Conservation (phyloP, 2,888 invertebrate genomes). For the Arrhopalites spinosus region DNA sequence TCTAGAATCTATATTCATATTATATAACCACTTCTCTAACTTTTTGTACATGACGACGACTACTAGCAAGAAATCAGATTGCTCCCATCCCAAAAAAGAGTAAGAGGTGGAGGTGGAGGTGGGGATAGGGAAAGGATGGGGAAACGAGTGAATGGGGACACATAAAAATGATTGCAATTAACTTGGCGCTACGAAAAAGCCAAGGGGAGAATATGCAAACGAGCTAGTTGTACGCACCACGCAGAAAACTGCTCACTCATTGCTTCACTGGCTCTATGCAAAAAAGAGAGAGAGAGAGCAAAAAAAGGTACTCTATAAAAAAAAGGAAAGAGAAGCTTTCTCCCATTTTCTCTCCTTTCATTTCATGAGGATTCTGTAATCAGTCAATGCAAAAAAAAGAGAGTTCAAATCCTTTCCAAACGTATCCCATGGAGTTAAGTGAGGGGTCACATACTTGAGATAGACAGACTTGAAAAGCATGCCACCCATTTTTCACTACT, state of each 20-base stretch:
- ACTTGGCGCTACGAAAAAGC: conserved; percentile 27
- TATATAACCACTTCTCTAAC: background rate
- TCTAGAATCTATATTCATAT: background rate
- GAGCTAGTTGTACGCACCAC: background rate
- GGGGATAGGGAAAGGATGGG: conserved; percentile 33
- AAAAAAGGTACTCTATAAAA: too few species aligned
- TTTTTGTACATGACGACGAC: background rate
- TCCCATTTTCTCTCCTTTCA: background rate
- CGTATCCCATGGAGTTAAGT: conserved; percentile 14
- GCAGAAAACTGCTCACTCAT: background rate
- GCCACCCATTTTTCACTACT: conserved; percentile 37
- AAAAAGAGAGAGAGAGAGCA: conserved; percentile 2
- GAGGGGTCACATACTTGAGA: conserved; percentile 18
- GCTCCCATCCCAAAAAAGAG: conserved; percentile 9
- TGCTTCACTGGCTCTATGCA: background rate
- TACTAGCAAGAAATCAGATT: conserved; percentile 16
- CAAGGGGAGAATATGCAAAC: background rate
- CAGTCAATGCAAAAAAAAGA: conserved; percentile 18
- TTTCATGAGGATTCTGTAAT: conserved; percentile 18
- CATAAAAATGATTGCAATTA: conserved; percentile 57
- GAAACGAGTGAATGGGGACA: conserved; percentile 56
- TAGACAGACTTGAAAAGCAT: conserved; percentile 23
- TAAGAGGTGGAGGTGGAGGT: background rate
- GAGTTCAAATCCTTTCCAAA: too few species aligned
- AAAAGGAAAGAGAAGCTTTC: background rate